phyloP scores from a whole-genome alignment of 2,797 vertebrate genomes.

The Eospalax fontanierii region DNA sequence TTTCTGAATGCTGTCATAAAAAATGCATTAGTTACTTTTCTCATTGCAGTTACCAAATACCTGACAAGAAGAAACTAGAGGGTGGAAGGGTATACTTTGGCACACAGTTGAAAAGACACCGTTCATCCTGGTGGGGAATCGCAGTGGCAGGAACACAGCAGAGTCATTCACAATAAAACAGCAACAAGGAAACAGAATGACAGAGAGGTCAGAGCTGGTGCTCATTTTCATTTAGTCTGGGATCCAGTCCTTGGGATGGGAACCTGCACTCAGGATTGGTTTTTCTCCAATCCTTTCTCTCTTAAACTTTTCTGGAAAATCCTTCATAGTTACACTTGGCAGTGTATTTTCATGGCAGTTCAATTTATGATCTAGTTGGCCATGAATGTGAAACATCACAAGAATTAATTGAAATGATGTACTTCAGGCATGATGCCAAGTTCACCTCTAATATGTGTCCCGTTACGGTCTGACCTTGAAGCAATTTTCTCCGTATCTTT shows the following conservation, averaged over 20 bases:
- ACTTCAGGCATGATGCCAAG: neutral
- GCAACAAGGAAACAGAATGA: neutral
- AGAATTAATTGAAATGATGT: neutral
- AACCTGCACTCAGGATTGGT: neutral
- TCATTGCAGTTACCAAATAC: too few species aligned
- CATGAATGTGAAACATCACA: neutral
- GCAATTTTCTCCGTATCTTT: neutral
- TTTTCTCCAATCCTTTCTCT: neutral
- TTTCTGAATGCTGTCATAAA: neutral
- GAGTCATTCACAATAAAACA: too few species aligned
- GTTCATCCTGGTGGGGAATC: neutral
- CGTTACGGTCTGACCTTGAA: neutral
- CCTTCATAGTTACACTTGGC: neutral
- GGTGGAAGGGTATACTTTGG: neutral
- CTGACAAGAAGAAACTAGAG: too few species aligned
- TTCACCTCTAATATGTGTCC: neutral
- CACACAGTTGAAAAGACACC: neutral
- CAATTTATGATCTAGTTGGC: neutral
- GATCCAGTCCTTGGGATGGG: neutral
- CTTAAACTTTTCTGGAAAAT: neutral
- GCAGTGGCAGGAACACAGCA: too few species aligned
- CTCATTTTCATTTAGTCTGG: neutral
- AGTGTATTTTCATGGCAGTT: neutral
- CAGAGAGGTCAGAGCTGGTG: neutral
- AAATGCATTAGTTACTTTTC: too few species aligned